Evolutionary conservation across 2,797 vertebrate genomes (phyloP).

Genomic region (Sylvilagus floridanus): DNA sequence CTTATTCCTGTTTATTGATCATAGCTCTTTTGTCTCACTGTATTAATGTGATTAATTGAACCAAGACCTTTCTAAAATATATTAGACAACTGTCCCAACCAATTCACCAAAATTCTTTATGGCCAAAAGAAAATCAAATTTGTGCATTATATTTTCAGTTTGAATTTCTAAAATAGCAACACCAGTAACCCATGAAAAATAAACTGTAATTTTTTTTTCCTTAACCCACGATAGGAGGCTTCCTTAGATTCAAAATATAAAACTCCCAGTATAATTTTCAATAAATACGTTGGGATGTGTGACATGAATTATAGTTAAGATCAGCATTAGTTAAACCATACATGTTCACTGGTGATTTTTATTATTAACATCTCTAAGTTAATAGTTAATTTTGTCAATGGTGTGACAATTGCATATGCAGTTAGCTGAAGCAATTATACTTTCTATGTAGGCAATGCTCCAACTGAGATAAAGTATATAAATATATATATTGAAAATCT

Average conservation of each 20-base stretch:
- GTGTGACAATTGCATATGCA: background rate
- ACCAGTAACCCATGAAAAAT: background rate
- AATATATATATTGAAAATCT: background rate
- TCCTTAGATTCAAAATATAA: background rate
- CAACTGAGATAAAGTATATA: background rate
- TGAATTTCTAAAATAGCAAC: background rate
- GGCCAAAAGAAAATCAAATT: background rate
- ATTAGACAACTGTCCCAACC: background rate
- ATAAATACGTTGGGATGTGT: background rate
- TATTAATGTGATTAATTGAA: slow-evolving; percentile 4
- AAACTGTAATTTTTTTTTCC: background rate
- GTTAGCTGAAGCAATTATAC: background rate
- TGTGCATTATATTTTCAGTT: background rate
- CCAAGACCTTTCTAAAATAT: background rate
- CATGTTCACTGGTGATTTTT: background rate
- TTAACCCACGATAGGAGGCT: background rate
- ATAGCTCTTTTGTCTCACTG: background rate
- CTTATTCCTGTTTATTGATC: background rate
- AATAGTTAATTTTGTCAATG: slow-evolving; percentile 22
- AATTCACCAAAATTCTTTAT: background rate
- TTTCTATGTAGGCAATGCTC: background rate
- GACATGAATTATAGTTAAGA: background rate
- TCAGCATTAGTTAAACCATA: background rate
- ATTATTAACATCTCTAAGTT: background rate
- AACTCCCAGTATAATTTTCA: background rate